Percentiles rank a stretch among this genome's conserved stretches.
These are phyloP conservation scores for Caenorhabditis sp. DNA, from an alignment of 2,888 invertebrate genomes.

Conservation along the genomic window DNA sequence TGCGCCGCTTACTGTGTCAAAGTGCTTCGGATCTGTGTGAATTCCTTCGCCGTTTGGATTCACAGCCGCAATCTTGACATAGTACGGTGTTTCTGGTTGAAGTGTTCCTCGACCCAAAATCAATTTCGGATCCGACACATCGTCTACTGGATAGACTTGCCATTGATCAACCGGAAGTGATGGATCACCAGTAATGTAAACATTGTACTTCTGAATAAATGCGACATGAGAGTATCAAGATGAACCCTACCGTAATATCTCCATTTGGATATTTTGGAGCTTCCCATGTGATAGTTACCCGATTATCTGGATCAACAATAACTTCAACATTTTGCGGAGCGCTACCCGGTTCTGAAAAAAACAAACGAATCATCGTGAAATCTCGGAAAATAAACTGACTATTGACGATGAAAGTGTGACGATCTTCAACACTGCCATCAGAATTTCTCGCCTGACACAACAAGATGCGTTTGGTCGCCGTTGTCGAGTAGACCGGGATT, in stretches of 20 bases:
- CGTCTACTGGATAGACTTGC: constrained; percentile 58
- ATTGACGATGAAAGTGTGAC: constrained; percentile 61
- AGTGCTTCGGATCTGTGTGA: constrained; percentile 58
- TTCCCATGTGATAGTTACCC: constrained; percentile 66
- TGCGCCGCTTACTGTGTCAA: constrained; percentile 67
- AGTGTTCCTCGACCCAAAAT: constrained; percentile 65
- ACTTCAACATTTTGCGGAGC: constrained; percentile 61
- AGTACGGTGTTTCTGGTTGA: constrained; percentile 69
- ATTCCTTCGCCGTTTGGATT: constrained; percentile 66
- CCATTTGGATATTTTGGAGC: constrained; percentile 68
- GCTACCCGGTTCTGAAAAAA: constrained; percentile 63
- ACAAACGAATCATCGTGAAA: background rate
- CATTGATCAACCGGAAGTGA: constrained; percentile 66
- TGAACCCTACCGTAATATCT: constrained; percentile 54
- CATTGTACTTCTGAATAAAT: constrained; percentile 60
- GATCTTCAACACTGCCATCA: constrained; percentile 65
- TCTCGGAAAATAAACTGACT: constrained; percentile 52
- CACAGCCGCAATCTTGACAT: constrained; percentile 63
- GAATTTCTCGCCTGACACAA: constrained; percentile 68
- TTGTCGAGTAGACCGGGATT: constrained; percentile 62
- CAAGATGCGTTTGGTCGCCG: constrained; percentile 59
- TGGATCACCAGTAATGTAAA: constrained; percentile 69
- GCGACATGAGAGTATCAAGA: background rate
- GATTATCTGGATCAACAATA: constrained; percentile 67
- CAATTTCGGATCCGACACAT: constrained; percentile 49